Conservation (phyloP, 2,113 vertebrate species). For the Brachionichthys hirsutus region DNA sequence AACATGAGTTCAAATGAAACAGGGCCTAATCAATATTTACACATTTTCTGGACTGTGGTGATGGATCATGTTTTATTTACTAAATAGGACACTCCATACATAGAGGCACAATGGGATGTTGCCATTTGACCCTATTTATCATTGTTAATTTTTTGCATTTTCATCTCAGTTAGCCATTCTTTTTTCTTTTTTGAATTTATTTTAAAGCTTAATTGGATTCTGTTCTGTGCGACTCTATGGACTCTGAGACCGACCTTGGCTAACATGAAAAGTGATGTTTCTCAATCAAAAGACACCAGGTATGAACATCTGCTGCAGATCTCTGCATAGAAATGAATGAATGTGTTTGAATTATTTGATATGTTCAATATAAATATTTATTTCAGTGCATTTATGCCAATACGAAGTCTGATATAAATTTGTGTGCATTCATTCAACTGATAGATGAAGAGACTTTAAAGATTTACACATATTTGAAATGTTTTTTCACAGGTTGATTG, state of each 20-base stretch:
- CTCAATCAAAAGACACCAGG: constrained; percentile 69
- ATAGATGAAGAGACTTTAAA: background rate
- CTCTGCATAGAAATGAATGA: no score
- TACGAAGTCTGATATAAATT: no score
- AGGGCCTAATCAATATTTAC: no score
- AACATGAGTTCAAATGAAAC: no score
- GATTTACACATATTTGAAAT: background rate
- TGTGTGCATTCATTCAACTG: no score
- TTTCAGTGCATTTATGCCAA: no score
- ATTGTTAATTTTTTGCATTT: background rate
- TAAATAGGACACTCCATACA: no score
- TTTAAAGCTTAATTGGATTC: constrained; percentile 53
- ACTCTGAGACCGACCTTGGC: constrained; percentile 58
- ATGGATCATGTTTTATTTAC: no score
- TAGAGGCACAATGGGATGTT: no score
- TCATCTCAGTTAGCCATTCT: background rate
- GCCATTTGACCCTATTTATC: no score
- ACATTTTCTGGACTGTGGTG: no score
- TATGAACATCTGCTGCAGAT: constrained; percentile 6
- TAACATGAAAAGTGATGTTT: constrained; percentile 63
- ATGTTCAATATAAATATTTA: background rate
- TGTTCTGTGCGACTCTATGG: constrained; percentile 68
- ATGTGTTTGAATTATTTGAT: background rate
- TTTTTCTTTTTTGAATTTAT: background rate
- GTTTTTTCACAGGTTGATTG: constrained; percentile 49